Percentiles rank a stretch among this genome's conserved stretches.
These are phyloP conservation scores for Meda fulgida DNA, from an alignment of 2,797 vertebrate genomes.

Conservation along the genomic window DNA sequence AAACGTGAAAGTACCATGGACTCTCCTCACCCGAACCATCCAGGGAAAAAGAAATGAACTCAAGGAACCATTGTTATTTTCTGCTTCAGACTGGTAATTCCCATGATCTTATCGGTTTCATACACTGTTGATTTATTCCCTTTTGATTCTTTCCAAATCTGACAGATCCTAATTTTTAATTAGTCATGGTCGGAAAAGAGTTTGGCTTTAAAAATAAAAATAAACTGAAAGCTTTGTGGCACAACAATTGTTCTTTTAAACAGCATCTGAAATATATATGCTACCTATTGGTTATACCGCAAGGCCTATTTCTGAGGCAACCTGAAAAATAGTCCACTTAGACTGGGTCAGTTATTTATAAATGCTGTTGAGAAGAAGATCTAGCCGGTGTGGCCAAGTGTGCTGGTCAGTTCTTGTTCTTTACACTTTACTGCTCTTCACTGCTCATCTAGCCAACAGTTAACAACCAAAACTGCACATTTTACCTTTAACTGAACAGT, in stretches of 20 bases:
- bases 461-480: not conserved
- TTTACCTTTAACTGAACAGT: not conserved
- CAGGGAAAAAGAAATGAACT: not conserved
- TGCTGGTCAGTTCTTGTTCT: not conserved
- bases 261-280: not conserved
- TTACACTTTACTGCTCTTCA: not conserved
- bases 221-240: not conserved
- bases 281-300: not conserved
- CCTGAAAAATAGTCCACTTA: slow-evolving; percentile 20
- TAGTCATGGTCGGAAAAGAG: not conserved
- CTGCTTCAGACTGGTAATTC: not conserved
- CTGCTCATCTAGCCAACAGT: not conserved
- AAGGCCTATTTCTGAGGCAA: not conserved
- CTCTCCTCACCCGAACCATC: not conserved
- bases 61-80: not conserved
- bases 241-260: not conserved
- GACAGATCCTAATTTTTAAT: not conserved
- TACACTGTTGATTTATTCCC: not conserved
- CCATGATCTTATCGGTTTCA: not conserved
- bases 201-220: not conserved
- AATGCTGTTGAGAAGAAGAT: slow-evolving; percentile 13
- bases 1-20: not conserved
- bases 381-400: not conserved
- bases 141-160: not conserved
- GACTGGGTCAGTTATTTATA: slow-evolving; percentile 38